phyloP scores from a whole-genome alignment of 2,888 invertebrate genomes.

The Glomeris marginata region DNA sequence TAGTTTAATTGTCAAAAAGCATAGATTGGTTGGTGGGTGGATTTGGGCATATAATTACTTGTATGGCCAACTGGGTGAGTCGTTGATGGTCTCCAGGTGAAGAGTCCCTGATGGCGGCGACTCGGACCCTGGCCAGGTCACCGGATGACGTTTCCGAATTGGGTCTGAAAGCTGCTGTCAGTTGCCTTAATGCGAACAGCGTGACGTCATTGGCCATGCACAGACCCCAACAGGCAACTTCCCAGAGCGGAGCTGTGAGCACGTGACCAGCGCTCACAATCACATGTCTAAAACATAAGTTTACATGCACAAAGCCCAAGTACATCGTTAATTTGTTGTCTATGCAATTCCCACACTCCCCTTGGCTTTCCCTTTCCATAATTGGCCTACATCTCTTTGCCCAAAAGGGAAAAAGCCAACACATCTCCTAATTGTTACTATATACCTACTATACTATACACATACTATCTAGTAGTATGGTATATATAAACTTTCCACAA shows the following conservation, averaged over 20 bases:
- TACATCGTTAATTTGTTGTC: not conserved
- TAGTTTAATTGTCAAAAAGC: no score
- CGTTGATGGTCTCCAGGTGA: constrained; percentile 68
- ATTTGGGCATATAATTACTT: no score
- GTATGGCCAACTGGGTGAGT: constrained; percentile 73
- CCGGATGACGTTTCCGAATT: constrained; percentile 91
- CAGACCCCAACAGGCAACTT: constrained; percentile 62
- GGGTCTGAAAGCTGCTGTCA: constrained; percentile 77
- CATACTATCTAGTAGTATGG: no score
- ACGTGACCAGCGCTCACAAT: constrained; percentile 59
- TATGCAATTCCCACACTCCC: not conserved
- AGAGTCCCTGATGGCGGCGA: constrained; percentile 77
- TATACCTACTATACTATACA: no score
- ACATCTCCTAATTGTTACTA: not conserved
- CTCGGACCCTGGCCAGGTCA: constrained; percentile 69
- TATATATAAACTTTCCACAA: no score
- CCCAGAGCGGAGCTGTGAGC: constrained; percentile 70
- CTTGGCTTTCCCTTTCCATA: not conserved
- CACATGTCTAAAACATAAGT: constrained; percentile 24
- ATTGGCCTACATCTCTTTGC: not conserved
- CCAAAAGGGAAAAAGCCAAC: not conserved
- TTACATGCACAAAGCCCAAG: not conserved
- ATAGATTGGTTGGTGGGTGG: no score
- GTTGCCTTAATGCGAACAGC: constrained; percentile 67
- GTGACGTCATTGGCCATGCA: constrained; percentile 65